These are phyloP conservation scores for Gobionotothen gibberifrons DNA, from an alignment of 2,797 vertebrate genomes.

Conservation along the genomic window DNA sequence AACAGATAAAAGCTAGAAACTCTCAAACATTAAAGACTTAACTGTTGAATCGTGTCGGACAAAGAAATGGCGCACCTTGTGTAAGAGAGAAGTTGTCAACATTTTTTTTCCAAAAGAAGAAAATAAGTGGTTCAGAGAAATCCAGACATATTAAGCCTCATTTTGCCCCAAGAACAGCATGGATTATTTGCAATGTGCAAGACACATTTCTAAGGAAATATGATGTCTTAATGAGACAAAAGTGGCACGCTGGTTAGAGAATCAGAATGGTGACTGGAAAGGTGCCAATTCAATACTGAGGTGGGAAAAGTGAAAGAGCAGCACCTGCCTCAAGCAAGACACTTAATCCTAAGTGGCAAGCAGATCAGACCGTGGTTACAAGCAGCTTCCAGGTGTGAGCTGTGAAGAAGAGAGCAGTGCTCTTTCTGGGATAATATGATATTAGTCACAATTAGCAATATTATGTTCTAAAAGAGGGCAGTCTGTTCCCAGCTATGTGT, in stretches of 20 bases:
- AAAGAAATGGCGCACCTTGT: neutral
- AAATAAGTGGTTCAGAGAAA: slow-evolving; percentile 19
- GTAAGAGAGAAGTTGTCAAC: slow-evolving; percentile 20
- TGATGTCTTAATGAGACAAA: neutral
- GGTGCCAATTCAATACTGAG: neutral
- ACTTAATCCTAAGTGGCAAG: neutral
- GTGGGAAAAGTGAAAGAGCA: slow-evolving; percentile 1
- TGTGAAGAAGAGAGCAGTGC: neutral
- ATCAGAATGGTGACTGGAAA: neutral
- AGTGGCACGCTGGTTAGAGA: neutral
- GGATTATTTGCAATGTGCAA: neutral
- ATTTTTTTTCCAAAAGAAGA: slow-evolving; percentile 11
- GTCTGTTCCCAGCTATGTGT: too few species aligned
- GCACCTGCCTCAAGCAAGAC: neutral
- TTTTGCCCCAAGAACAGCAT: neutral
- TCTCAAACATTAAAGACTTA: slow-evolving; percentile 3
- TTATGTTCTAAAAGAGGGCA: too few species aligned
- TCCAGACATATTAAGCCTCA: neutral
- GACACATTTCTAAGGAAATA: slow-evolving; percentile 3
- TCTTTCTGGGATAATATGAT: too few species aligned
- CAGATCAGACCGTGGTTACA: neutral
- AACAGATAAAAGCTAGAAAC: slow-evolving; percentile 15
- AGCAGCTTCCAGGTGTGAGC: neutral
- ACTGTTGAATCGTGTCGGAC: slow-evolving; percentile 21
- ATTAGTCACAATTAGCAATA: too few species aligned